Evolutionary conservation across 2,888 invertebrate species (phyloP).

Genomic region (Melitaea athalia): DNA sequence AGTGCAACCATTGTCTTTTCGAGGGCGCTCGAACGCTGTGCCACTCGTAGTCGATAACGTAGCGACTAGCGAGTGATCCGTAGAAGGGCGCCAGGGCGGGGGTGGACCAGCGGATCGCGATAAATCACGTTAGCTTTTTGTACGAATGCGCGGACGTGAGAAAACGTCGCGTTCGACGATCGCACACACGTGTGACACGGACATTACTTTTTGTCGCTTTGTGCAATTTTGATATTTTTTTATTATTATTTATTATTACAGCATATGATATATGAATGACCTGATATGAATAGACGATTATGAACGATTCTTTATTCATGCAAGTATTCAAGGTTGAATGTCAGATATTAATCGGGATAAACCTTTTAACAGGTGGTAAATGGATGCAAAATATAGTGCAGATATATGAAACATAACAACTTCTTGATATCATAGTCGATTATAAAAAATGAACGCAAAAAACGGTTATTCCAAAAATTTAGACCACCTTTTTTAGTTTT

Average conservation of each 20-base stretch:
- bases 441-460: no score
- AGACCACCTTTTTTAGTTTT: no score
- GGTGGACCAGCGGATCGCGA: slow-evolving; percentile 47
- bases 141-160: slow-evolving; percentile 59
- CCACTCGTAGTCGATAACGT: slow-evolving; percentile 33
- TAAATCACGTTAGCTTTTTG: slow-evolving; percentile 61
- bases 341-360: background rate
- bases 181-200: slow-evolving; percentile 60
- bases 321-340: background rate
- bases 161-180: slow-evolving; percentile 53
- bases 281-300: slow-evolving; percentile 6
- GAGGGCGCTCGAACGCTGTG: slow-evolving; percentile 32
- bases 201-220: slow-evolving; percentile 30
- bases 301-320: background rate
- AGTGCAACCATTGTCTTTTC: slow-evolving; percentile 38
- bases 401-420: no score
- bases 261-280: slow-evolving; percentile 21
- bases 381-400: no score
- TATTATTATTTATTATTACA: slow-evolving; percentile 13
- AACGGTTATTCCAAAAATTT: no score
- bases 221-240: slow-evolving; percentile 22
- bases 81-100: slow-evolving; percentile 32
- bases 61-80: slow-evolving; percentile 34
- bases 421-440: no score
- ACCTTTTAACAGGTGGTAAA: no score